Conservation (phyloP, 2,888 invertebrate species). For the Agrotis segetum region DNA sequence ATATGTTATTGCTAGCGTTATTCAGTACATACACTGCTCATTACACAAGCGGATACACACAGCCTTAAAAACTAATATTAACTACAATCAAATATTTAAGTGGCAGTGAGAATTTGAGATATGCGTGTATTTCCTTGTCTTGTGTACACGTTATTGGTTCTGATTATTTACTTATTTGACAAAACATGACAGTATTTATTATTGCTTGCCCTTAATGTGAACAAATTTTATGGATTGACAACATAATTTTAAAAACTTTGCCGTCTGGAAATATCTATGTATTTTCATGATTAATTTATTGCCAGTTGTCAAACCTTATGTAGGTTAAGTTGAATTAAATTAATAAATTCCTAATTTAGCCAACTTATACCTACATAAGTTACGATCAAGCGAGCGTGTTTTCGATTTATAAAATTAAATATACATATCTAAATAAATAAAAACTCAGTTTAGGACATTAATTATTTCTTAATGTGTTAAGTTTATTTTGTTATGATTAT, state of each 20-base stretch:
- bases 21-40: not conserved
- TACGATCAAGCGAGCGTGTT: constrained; percentile 1
- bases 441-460: constrained; percentile 38
- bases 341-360: constrained; percentile 29
- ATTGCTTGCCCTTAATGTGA: not conserved
- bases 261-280: constrained; percentile 35
- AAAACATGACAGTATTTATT: constrained; percentile 3
- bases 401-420: constrained; percentile 13
- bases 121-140: constrained; percentile 21
- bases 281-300: constrained; percentile 22
- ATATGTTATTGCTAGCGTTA: constrained; percentile 12
- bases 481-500: constrained; percentile 61
- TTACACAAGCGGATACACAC: constrained; percentile 28
- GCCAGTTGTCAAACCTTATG: not conserved
- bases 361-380: not conserved
- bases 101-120: constrained; percentile 6
- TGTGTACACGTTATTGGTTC: not conserved
- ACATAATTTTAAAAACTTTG: not conserved
- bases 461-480: constrained; percentile 34
- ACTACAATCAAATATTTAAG: constrained; percentile 13
- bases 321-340: constrained; percentile 25
- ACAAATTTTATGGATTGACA: constrained; percentile 1
- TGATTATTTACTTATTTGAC: constrained; percentile 9
- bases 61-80: constrained; percentile 9
- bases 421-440: constrained; percentile 21